Conservation (phyloP, 2,113 vertebrate species). For the Myrmecobius fasciatus region DNA sequence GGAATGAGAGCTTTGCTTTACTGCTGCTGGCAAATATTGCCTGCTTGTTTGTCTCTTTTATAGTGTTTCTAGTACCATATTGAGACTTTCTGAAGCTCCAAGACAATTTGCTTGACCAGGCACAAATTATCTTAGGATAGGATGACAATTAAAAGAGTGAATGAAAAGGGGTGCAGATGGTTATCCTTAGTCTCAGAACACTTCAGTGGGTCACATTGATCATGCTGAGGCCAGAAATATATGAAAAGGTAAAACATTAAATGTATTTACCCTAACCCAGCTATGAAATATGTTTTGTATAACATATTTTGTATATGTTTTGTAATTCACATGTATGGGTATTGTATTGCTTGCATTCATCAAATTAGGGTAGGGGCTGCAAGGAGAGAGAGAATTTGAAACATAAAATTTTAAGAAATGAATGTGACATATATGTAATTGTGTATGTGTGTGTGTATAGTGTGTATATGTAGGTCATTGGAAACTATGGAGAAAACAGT, state of each 20-base stretch:
- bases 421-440: too few species aligned
- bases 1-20: neutral
- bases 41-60: neutral
- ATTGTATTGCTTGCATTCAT: too few species aligned
- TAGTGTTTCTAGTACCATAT: neutral
- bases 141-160: neutral
- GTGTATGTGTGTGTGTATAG: too few species aligned
- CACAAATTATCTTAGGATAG: neutral
- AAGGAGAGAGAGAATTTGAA: too few species aligned
- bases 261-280: neutral
- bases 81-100: neutral
- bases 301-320: too few species aligned
- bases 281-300: neutral
- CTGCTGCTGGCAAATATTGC: neutral
- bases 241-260: neutral
- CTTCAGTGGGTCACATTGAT: neutral
- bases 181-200: neutral
- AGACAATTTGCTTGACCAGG: neutral
- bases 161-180: neutral
- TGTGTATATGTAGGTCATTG: too few species aligned
- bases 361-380: too few species aligned
- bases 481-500: too few species aligned
- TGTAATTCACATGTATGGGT: too few species aligned
- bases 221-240: neutral
- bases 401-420: too few species aligned